A percentile compares a stretch with the other conserved stretches of the same genome.
phyloP scores from a whole-genome alignment of 2,113 vertebrate genomes.

The Melospiza melodia region DNA sequence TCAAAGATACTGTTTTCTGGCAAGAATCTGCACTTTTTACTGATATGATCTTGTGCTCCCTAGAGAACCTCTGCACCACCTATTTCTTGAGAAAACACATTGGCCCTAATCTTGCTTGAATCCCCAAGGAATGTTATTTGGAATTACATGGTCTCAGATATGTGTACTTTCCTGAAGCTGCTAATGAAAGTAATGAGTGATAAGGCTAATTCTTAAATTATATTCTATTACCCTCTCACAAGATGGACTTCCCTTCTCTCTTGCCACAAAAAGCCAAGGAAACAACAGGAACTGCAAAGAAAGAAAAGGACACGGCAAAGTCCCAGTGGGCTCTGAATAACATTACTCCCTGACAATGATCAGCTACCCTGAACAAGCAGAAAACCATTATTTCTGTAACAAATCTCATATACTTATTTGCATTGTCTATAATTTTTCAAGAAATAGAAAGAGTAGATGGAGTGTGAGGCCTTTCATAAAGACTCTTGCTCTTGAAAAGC shows the following conservation, averaged over 20 bases:
- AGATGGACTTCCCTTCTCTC: neutral
- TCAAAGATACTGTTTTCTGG: neutral
- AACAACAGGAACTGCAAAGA: neutral
- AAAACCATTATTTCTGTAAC: neutral
- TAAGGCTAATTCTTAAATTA: neutral
- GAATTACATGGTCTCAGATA: neutral
- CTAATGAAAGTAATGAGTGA: neutral
- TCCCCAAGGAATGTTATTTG: neutral
- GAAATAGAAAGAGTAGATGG: neutral
- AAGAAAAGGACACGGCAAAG: neutral
- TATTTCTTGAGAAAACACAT: neutral
- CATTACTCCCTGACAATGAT: neutral
- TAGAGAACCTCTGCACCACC: neutral
- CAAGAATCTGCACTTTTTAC: neutral
- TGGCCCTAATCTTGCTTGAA: neutral
- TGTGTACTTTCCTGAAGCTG: neutral
- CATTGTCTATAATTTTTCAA: neutral
- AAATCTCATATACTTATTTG: neutral
- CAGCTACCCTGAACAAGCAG: neutral
- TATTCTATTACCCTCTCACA: neutral
- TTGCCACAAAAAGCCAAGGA: neutral
- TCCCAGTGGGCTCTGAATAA: neutral
- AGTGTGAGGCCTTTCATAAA: neutral
- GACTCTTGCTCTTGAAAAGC: neutral
- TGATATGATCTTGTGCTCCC: neutral